Base-by-base conservation (phyloP, 1,140 invertebrate species). In the Papilio machaon region DNA sequence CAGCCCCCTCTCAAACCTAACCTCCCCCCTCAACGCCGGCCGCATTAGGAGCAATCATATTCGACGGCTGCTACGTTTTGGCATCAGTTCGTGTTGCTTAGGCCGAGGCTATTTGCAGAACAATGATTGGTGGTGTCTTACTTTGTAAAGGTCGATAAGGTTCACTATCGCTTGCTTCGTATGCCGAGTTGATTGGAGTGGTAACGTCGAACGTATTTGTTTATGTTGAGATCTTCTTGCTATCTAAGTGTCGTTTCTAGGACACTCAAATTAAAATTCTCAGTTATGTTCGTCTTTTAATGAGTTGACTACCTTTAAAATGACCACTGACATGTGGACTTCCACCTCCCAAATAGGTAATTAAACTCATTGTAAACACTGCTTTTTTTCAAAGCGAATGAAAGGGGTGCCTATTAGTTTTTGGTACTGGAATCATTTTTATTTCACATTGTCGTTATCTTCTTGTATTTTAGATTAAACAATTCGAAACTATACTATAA, bases 11-110 rank as follows among this genome's bases (percentile, higher is more conserved):
- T 81, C 83, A 82, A 79, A 77, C 84, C 90, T 83, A 82, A 70
- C 82, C 84, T 83, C 84, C 82, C 83, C 84, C 86, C 81, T 83
- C 67, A 73, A 85, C 85, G 80, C 84, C 87, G 82, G 85, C 76
- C 89, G 91, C 91, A 92, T 94, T 94, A 92, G 92, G 90, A 93
- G 92, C 92, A 93, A 94, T 94, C 92, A 94, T 94, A 94, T 93
- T 93, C 92, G 91, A 94, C 91, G 92, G 90, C 88, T 89, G 89
- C 88, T 91, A 91, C 88, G 92, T 94, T 94, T 93, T 94, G 92
- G 92, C 91, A 94, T 91, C 90, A 90, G 87, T 87, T 88, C 90
- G 88, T 91, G 91, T 93, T 92, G 92, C 91, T 94, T 94, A 92
- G 89, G 85, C 87, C 84, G 80, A 74, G 85, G 89, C 91, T 92